Base-by-base conservation (phyloP, 2,888 invertebrate species). In the Smittia aterrima region DNA sequence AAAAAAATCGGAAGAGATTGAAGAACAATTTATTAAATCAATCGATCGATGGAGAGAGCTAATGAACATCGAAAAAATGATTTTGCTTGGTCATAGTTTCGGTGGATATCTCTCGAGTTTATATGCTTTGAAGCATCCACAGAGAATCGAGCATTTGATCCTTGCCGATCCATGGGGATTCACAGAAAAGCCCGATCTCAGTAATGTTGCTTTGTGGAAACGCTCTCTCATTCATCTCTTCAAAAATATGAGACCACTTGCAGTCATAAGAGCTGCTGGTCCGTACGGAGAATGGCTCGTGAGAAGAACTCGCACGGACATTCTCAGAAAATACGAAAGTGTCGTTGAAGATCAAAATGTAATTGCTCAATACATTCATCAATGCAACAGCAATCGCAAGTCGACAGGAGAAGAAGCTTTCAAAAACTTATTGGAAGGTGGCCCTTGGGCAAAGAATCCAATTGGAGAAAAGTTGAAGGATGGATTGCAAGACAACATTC, bases 391-490 rank as follows among this genome's bases (percentile, higher is more conserved):
- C 62, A 96, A 96, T 83, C 6, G 16, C 1, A 87, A 87, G 75
- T 97, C 98, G 2, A 92, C 92, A 91, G 96, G 96, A 4, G 96
- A 97, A 82, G 87, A 90, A 77, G 96, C 95, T 0, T 98, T 98
- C 84, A 95, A 92, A 82, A 85, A 91, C 0, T 89, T 98, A 87
- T 94, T 94, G 88, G 86, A 87, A 40, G 89, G 90, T 16, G 72
- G 72, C 4, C 72, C 72, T 6, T 72, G 72, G 97, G 96, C 98
- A 0, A 96, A 95, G 83, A 87, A 94, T 84, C 98, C 98, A 0
- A 96, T 98, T 90, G 87, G 94, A 13, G 87, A 88, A 74, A 87
- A 98, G 71, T 88, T 95, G 75, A 86, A 89, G n/a, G 38, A 58
- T 76, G 84, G 88, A 76, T 82, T 97, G 64, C 84, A 87, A 75